phyloP scores from a whole-genome alignment of 2,888 invertebrate genomes.

The Boloria euphrosyne region DNA sequence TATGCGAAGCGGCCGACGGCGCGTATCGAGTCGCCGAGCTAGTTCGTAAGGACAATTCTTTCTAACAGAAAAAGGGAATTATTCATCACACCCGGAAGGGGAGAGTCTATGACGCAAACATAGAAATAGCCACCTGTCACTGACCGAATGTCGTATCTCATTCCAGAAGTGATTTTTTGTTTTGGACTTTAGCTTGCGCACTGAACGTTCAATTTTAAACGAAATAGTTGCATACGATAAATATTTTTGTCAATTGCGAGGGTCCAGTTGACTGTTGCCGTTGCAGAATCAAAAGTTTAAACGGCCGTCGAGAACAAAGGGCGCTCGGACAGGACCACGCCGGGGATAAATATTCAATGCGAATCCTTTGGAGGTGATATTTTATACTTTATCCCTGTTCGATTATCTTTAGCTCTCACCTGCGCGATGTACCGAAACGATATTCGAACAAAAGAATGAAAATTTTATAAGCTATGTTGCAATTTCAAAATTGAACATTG shows the following conservation, averaged over 20 bases:
- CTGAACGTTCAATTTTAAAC: conserved; percentile 46
- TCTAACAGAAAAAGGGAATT: conserved; percentile 80
- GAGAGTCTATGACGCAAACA: conserved; percentile 81
- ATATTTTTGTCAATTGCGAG: conserved; percentile 64
- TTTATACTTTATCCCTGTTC: conserved; percentile 73
- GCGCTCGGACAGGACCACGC: conserved; percentile 71
- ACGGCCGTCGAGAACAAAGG: conserved; percentile 80
- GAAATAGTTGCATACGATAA: conserved; percentile 40
- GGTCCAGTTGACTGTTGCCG: conserved; percentile 81
- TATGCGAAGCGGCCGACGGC: conserved; percentile 74
- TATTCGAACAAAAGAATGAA: conserved; percentile 39
- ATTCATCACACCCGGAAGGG: conserved; percentile 83
- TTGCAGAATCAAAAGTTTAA: conserved; percentile 83
- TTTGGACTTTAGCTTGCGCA: conserved; percentile 40
- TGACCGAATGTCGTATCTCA: conserved; percentile 52
- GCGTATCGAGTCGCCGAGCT: conserved; percentile 78
- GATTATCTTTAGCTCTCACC: conserved; percentile 72
- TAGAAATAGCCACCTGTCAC: conserved; percentile 72
- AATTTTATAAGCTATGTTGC: conserved; percentile 26
- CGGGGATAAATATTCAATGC: conserved; percentile 80
- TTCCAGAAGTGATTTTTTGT: conserved; percentile 23
- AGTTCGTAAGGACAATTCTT: conserved; percentile 80
- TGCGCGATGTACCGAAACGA: conserved; percentile 67
- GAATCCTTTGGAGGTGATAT: conserved; percentile 81
- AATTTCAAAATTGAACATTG: conserved; percentile 4